Percentiles rank a stretch among this genome's conserved stretches.
Evolutionary conservation across 2,113 vertebrate species (phyloP).

Genomic region (Bos javanicus): DNA sequence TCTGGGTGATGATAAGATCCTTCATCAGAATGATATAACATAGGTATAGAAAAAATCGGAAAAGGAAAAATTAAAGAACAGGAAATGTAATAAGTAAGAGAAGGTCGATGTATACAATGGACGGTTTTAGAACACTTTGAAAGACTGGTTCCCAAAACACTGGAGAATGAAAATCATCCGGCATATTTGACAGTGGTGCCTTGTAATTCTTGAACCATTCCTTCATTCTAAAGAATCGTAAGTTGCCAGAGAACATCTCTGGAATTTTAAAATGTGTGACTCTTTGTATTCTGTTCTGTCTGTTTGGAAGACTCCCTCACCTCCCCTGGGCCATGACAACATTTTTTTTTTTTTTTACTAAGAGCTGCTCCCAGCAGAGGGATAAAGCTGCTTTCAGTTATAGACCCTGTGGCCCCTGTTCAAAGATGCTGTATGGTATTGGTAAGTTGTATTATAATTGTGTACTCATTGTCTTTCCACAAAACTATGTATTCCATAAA

Average conservation of each 20-base stretch:
- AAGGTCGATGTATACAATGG: not conserved
- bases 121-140: not conserved
- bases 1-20: accelerated
- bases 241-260: not conserved
- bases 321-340: no score
- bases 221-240: not conserved
- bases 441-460: not conserved
- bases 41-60: not conserved
- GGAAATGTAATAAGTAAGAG: not conserved
- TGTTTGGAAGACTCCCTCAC: not conserved
- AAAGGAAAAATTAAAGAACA: not conserved
- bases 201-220: not conserved
- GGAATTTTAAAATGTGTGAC: not conserved
- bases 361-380: not conserved
- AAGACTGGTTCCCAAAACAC: not conserved
- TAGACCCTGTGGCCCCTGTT: accelerated
- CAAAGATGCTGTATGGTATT: not conserved
- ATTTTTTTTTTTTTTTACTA: not conserved
- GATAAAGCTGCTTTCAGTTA: not conserved
- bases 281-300: not conserved
- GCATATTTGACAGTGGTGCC: not conserved
- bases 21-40: not conserved
- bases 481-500: not conserved
- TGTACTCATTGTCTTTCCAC: not conserved
- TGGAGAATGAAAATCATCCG: not conserved